phyloP scores from a whole-genome alignment of 92 coral and sea anemone genomes.

The Meandrina meandrites region DNA sequence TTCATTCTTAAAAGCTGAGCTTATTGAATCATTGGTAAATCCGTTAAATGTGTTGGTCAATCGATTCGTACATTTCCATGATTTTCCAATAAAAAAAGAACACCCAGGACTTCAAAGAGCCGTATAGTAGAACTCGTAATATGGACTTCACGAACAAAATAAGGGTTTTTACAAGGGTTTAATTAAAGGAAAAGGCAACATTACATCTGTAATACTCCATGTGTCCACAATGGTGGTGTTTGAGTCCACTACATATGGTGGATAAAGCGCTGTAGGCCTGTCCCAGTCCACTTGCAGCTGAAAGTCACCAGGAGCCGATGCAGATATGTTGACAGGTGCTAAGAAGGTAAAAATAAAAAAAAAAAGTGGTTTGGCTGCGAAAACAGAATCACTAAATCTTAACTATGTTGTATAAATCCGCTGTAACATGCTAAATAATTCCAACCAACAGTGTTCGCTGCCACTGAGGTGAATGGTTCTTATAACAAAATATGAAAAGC shows the following conservation, averaged over 20 bases:
- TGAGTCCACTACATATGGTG: constrained; percentile 46
- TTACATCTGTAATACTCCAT: constrained; percentile 64
- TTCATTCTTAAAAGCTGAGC: background rate
- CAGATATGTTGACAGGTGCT: constrained; percentile 84
- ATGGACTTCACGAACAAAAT: too few species aligned
- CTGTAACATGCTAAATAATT: too few species aligned
- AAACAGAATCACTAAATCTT: too few species aligned
- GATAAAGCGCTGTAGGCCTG: constrained; percentile 73
- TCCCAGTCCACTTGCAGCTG: constrained; percentile 82
- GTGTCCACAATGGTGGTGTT: constrained; percentile 63
- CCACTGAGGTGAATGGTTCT: too few species aligned
- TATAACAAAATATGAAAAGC: too few species aligned
- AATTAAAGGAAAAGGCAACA: too few species aligned
- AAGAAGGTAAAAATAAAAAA: background rate
- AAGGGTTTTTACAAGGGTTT: too few species aligned
- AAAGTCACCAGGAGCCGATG: constrained; percentile 86
- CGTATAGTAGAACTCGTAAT: too few species aligned
- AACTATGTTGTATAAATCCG: too few species aligned
- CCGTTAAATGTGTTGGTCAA: background rate
- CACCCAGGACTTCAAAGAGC: background rate
- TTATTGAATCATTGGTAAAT: background rate
- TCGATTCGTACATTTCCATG: background rate
- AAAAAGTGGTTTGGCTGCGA: too few species aligned
- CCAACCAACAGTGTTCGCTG: too few species aligned
- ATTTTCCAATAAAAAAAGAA: background rate